These are phyloP conservation scores for Lasiurus borealis DNA, from an alignment of 2,113 vertebrate genomes.

Conservation along the genomic window DNA sequence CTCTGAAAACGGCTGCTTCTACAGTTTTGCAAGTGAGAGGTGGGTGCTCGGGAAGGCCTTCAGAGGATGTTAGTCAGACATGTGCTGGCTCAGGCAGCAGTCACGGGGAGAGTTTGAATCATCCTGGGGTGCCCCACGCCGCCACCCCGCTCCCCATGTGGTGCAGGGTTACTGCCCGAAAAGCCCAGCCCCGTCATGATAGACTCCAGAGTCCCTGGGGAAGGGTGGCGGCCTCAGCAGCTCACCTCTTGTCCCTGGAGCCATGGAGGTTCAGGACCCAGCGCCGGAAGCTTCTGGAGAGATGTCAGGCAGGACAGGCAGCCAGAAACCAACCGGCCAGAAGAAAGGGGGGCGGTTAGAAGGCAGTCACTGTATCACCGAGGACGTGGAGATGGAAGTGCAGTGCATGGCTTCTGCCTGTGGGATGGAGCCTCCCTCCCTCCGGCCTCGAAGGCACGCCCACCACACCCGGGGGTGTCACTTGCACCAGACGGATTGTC, in stretches of 20 bases:
- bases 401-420: background rate
- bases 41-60: background rate
- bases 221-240: background rate
- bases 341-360: background rate
- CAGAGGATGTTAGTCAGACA: conserved; percentile 22
- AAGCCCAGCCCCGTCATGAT: background rate
- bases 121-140: background rate
- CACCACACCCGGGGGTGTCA: rapidly evolving
- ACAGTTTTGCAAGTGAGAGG: background rate
- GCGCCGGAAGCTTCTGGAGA: conserved; percentile 2
- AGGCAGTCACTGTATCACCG: background rate
- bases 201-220: background rate
- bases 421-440: background rate
- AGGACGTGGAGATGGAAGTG: rapidly evolving
- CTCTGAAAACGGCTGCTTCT: background rate
- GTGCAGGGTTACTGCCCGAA: background rate
- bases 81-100: background rate
- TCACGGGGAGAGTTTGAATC: background rate
- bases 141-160: background rate
- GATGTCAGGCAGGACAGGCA: background rate
- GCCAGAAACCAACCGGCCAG: no score
- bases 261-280: background rate
- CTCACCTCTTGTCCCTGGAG: background rate
- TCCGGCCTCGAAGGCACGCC: background rate
- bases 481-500: background rate